Evolutionary conservation across 2,888 invertebrate genomes (phyloP).

Genomic region (Gastracanthus pulcherrimus): DNA sequence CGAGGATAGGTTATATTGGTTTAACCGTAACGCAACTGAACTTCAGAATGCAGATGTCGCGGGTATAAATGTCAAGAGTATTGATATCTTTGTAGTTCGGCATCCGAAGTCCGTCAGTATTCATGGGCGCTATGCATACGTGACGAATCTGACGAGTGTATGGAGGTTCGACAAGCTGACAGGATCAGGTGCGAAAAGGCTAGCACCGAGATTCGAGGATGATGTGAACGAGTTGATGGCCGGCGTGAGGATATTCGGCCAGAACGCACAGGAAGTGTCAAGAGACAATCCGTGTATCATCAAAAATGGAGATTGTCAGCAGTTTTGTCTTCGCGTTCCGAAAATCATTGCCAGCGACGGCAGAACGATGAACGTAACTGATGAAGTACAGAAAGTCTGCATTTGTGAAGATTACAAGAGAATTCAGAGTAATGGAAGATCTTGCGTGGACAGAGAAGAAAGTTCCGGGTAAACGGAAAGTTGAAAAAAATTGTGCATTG

Average conservation of each 20-base stretch:
- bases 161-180: slow-evolving; percentile 47
- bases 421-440: not conserved
- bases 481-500: too few relatives aligned
- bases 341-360: not conserved
- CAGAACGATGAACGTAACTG: slow-evolving; percentile 25
- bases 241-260: slow-evolving; percentile 22
- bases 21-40: not conserved
- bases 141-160: slow-evolving; percentile 32
- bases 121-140: slow-evolving; percentile 37
- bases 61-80: not conserved
- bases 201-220: not conserved
- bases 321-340: slow-evolving; percentile 35
- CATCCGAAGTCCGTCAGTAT: slow-evolving; percentile 36
- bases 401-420: slow-evolving; percentile 42
- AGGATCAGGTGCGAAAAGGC: not conserved
- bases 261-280: not conserved
- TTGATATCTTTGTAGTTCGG: slow-evolving; percentile 1
- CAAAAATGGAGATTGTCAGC: slow-evolving; percentile 34
- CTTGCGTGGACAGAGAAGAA: not conserved
- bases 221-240: not conserved
- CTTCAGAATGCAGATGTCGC: slow-evolving; percentile 10
- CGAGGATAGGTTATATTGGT: slow-evolving; percentile 29
- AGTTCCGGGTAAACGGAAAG: too few relatives aligned
- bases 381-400: slow-evolving; percentile 26
- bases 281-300: slow-evolving; percentile 3